A percentile compares a stretch with the other conserved stretches of the same genome.
Conservation (phyloP, 2,888 invertebrate species). For the Thymelicus sylvestris region DNA sequence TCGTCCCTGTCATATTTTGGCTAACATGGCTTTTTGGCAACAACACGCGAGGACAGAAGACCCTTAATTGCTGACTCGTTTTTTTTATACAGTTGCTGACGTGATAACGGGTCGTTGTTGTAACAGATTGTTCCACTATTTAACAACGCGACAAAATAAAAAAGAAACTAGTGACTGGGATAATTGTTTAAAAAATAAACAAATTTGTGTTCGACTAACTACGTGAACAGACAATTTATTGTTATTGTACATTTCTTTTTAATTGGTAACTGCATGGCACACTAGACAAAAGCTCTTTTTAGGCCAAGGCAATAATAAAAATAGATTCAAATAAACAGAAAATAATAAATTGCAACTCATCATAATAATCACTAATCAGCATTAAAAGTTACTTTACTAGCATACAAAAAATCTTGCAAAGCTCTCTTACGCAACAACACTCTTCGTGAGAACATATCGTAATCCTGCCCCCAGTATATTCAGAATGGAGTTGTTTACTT, state of each 20-base stretch:
- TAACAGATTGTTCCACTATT: background rate
- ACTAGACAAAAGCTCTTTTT: too few species aligned
- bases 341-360: too few species aligned
- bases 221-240: too few species aligned
- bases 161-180: too few species aligned
- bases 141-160: background rate
- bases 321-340: too few species aligned
- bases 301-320: too few species aligned
- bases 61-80: slow-evolving; percentile 63
- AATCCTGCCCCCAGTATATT: slow-evolving; percentile 15
- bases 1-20: slow-evolving; percentile 45
- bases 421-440: background rate
- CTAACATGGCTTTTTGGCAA: slow-evolving; percentile 58
- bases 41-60: slow-evolving; percentile 50
- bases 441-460: background rate
- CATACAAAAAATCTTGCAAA: background rate
- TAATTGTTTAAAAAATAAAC: too few species aligned
- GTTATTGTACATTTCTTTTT: too few species aligned
- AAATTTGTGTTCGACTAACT: too few species aligned
- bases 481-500: slow-evolving; percentile 31
- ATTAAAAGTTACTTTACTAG: too few species aligned
- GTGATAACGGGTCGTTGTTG: slow-evolving; percentile 6
- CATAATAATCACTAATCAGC: too few species aligned
- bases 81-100: slow-evolving; percentile 46
- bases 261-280: too few species aligned